Conservation (phyloP, 2,797 vertebrate species). For the Rhyacichthys aspro region DNA sequence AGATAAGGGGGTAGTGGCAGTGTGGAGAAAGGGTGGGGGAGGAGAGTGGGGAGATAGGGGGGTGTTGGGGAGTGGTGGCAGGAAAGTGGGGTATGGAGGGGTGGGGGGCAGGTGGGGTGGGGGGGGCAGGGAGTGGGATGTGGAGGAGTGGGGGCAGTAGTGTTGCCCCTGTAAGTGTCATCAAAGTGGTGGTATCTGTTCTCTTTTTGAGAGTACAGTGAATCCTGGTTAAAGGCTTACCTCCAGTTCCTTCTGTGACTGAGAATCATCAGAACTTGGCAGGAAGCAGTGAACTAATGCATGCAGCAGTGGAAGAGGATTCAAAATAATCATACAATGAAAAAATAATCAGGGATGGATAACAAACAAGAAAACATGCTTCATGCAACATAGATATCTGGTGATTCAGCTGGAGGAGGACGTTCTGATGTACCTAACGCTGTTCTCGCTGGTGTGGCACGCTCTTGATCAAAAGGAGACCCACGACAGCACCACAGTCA, state of each 20-base stretch:
- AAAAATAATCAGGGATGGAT: too few relatives aligned
- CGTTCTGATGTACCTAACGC: conserved; percentile 79
- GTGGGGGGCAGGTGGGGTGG: too few relatives aligned
- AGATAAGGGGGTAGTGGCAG: too few relatives aligned
- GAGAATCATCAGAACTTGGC: conserved; percentile 54
- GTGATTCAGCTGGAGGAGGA: not conserved
- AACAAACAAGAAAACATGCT: conserved; percentile 15
- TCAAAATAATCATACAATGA: conserved; percentile 38
- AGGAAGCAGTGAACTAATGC: conserved; percentile 67
- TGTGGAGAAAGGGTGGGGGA: too few relatives aligned
- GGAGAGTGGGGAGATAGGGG: too few relatives aligned
- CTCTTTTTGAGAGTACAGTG: too few relatives aligned
- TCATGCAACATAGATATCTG: too few relatives aligned
- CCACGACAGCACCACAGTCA: conserved; percentile 97
- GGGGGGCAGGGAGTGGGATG: too few relatives aligned
- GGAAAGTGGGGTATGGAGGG: too few relatives aligned
- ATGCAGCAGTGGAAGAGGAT: conserved; percentile 55
- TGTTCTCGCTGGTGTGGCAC: conserved; percentile 93
- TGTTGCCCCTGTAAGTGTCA: not conserved
- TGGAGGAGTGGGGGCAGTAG: too few relatives aligned
- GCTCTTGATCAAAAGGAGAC: conserved; percentile 98
- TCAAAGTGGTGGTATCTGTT: not conserved
- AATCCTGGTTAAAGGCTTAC: too few relatives aligned
- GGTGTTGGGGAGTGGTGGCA: too few relatives aligned
- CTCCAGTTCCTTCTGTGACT: conserved; percentile 32